A percentile compares a stretch with the other conserved stretches of the same genome.
These are phyloP conservation scores for Meta bourneti DNA, from an alignment of 2,888 invertebrate species.

Conservation along the genomic window DNA sequence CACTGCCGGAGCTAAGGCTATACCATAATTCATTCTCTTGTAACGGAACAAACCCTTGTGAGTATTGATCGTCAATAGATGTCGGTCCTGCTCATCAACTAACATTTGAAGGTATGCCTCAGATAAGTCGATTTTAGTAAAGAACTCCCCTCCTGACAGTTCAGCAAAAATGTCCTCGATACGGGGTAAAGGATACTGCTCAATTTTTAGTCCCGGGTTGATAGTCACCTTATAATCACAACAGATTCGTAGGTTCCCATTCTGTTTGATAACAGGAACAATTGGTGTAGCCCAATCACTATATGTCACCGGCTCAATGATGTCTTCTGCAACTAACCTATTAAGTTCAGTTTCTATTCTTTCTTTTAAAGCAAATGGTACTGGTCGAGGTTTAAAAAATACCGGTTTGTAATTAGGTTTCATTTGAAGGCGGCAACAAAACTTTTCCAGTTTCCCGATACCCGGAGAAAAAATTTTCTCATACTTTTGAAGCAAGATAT, in stretches of 20 bases:
- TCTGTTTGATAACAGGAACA: slow-evolving; percentile 55
- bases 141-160: slow-evolving; percentile 78
- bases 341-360: slow-evolving; percentile 54
- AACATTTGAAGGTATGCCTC: slow-evolving; percentile 79
- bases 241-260: slow-evolving; percentile 78
- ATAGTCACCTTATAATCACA: slow-evolving; percentile 79
- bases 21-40: slow-evolving; percentile 79
- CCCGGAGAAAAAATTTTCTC: slow-evolving; percentile 52
- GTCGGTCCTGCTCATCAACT: slow-evolving; percentile 78
- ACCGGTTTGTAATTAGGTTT: slow-evolving; percentile 55
- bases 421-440: slow-evolving; percentile 54
- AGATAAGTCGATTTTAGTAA: slow-evolving; percentile 38
- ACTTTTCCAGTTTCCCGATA: slow-evolving; percentile 55
- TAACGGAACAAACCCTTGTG: slow-evolving; percentile 78
- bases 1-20: slow-evolving; percentile 80
- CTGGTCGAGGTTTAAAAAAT: slow-evolving; percentile 51
- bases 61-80: slow-evolving; percentile 79
- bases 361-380: slow-evolving; percentile 57
- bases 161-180: slow-evolving; percentile 79
- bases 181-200: slow-evolving; percentile 79
- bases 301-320: slow-evolving; percentile 55
- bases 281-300: slow-evolving; percentile 54
- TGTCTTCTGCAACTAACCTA: slow-evolving; percentile 52
- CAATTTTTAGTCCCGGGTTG: slow-evolving; percentile 78
- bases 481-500: slow-evolving; percentile 45